Evolutionary conservation across 2,797 vertebrate species (phyloP).

Genomic region (Pangasius djambal): DNA sequence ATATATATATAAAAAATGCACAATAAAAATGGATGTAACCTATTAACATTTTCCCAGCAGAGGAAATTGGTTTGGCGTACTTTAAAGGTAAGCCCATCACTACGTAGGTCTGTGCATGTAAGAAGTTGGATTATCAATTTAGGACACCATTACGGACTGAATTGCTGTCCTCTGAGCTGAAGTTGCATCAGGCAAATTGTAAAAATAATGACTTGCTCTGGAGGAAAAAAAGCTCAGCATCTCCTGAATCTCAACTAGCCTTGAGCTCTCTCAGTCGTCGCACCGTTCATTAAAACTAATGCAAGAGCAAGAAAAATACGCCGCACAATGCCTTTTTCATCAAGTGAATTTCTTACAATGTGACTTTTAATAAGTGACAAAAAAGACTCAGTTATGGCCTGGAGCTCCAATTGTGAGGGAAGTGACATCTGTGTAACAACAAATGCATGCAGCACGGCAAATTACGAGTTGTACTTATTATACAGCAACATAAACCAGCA

Average conservation of each 20-base stretch:
- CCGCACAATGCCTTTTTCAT: slow-evolving; percentile 52
- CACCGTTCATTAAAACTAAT: slow-evolving; percentile 39
- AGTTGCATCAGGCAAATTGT: slow-evolving; percentile 72
- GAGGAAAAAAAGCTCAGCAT: slow-evolving; percentile 48
- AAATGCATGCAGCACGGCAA: slow-evolving; percentile 23
- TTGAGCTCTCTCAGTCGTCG: slow-evolving; percentile 22
- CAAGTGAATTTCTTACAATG: slow-evolving; percentile 56
- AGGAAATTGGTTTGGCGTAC: slow-evolving; percentile 24
- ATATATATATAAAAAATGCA: background rate
- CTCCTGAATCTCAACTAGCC: slow-evolving; percentile 64
- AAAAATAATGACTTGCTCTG: slow-evolving; percentile 49
- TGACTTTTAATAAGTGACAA: slow-evolving; percentile 62
- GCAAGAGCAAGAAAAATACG: slow-evolving; percentile 42
- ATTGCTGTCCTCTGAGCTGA: slow-evolving; percentile 65
- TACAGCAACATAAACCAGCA: slow-evolving; percentile 31
- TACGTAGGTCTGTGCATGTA: slow-evolving; percentile 12
- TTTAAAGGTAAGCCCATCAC: slow-evolving; percentile 27
- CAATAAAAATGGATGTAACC: background rate
- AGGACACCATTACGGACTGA: slow-evolving; percentile 38
- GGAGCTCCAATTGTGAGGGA: slow-evolving; percentile 43
- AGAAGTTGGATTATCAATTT: slow-evolving; percentile 30
- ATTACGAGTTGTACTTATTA: slow-evolving; percentile 45
- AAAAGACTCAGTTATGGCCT: slow-evolving; percentile 46
- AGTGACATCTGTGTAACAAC: slow-evolving; percentile 32
- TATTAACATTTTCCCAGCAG: background rate